Base-by-base conservation (phyloP, 2,797 vertebrate species). In the Sebastes cheni region DNA sequence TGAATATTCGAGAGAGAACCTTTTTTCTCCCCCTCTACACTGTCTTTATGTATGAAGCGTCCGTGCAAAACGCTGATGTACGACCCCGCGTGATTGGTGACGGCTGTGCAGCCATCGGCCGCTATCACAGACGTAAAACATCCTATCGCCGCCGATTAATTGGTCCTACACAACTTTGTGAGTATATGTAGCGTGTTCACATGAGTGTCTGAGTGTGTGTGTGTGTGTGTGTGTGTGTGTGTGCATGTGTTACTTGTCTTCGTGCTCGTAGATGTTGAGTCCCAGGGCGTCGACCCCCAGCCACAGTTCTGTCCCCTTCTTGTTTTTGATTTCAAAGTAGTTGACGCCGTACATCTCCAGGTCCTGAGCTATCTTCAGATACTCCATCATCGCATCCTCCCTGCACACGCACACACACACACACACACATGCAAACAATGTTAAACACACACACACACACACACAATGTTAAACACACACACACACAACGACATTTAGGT, bases 271-370 rank as follows among this genome's bases (percentile, higher is more conserved):
- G 94, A 99, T 99, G 95, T 99, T 99, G 82, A 99, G 96, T 22
- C 98, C 98, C 86, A 99, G 94, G 32, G 98, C 97, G 85, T 99
- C 98, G 67, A 99, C 98, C 39, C 98, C 98, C 32, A 99, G 95
- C 98, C 98, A 99, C 80, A 99, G 95, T 69, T 99, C 97, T 8
- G 98, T 99, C 81, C 98, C 98, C 87, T 99, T 99, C 94, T 99
- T 99, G 94, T 99, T 99, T 92, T 99, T 99, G 86, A 99, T 99
- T 95, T 99, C 97, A 94, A 99, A 99, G 95, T 99, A 99, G 95
- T 99, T 99, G 75, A 99, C 98, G 4, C 98, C 98, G 71, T 99
- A 99, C 98, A 99, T 99, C 96, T 99, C 98, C 92, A 99, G 93
- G 92, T 99, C 98, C 94, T 99, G 98, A 54, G 97, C 97, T 67